Percentiles rank a stretch among this genome's conserved stretches.
Conservation (phyloP, 2,888 invertebrate species). For the Listrodromus nycthemerus region DNA sequence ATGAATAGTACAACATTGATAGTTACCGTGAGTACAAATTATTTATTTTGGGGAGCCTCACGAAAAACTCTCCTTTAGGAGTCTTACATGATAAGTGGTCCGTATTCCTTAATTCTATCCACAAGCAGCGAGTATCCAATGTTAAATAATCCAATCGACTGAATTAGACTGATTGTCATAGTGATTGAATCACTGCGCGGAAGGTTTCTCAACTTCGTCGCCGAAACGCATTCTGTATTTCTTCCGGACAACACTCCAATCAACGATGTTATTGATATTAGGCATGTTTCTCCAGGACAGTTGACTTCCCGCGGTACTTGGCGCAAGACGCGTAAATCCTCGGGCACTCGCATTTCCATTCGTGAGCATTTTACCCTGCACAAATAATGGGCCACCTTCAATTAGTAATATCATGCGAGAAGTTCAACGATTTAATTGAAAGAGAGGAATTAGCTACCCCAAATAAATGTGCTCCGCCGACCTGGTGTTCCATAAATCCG, state of each 20-base stretch:
- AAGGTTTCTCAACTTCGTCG: conserved; percentile 79
- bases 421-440: background rate
- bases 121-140: conserved; percentile 23
- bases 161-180: conserved; percentile 4
- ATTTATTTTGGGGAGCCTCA: conserved; percentile 30
- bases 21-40: conserved; percentile 33
- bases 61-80: conserved; percentile 25
- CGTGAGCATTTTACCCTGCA: conserved; percentile 81
- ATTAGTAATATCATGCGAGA: background rate
- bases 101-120: conserved; percentile 16
- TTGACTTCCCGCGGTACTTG: conserved; percentile 81
- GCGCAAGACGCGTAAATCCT: conserved; percentile 76
- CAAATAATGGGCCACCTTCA: background rate
- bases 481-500: conserved; percentile 67
- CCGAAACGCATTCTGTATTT: conserved; percentile 84
- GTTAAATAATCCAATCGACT: conserved; percentile 7
- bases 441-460: conserved; percentile 59
- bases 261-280: conserved; percentile 84
- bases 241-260: conserved; percentile 85
- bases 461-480: conserved; percentile 62
- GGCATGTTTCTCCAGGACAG: conserved; percentile 77
- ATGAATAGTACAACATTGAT: background rate
- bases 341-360: conserved; percentile 69
- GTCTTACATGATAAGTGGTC: conserved; percentile 29
- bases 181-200: conserved; percentile 48